These are phyloP conservation scores for Eurystomus gularis DNA, from an alignment of 2,113 vertebrate genomes.

Conservation along the genomic window DNA sequence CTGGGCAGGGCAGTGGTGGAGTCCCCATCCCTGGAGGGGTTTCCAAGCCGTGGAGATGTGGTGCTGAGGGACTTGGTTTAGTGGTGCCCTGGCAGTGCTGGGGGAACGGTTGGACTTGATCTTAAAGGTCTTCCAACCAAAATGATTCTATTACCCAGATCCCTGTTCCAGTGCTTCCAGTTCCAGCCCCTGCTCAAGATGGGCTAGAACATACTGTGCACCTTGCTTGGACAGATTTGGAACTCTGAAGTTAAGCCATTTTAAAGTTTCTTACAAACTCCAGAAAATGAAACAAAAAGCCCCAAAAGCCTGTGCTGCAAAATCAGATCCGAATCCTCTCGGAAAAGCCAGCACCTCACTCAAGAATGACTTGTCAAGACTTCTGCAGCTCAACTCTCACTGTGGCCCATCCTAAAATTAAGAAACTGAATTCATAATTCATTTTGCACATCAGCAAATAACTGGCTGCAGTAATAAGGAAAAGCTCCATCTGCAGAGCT, in stretches of 20 bases:
- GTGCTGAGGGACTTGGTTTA: too few relatives aligned
- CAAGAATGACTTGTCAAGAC: background rate
- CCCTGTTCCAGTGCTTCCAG: background rate
- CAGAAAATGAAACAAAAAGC: background rate
- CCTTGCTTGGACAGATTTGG: background rate
- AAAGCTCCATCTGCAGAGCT: background rate
- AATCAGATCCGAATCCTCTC: too few relatives aligned
- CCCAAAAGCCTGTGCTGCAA: background rate
- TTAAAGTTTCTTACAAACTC: too few relatives aligned
- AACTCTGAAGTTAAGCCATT: background rate
- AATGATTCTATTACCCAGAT: background rate
- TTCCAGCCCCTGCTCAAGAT: background rate
- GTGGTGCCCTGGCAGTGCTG: too few relatives aligned
- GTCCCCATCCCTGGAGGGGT: too few relatives aligned
- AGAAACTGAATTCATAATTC: background rate
- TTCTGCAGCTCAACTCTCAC: background rate
- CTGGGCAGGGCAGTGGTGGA: too few relatives aligned
- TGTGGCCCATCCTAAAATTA: background rate
- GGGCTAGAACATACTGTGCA: accelerated
- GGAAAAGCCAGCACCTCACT: background rate
- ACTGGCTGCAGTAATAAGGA: too few relatives aligned
- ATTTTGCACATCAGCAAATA: background rate
- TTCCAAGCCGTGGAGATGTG: too few relatives aligned
- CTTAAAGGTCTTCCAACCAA: too few relatives aligned
- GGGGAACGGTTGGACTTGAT: too few relatives aligned